Evolutionary conservation across 2,888 invertebrate species (phyloP), one percentile per base, ranked within the genome.

Genomic region (Theodoxus fluviatilis): DNA sequence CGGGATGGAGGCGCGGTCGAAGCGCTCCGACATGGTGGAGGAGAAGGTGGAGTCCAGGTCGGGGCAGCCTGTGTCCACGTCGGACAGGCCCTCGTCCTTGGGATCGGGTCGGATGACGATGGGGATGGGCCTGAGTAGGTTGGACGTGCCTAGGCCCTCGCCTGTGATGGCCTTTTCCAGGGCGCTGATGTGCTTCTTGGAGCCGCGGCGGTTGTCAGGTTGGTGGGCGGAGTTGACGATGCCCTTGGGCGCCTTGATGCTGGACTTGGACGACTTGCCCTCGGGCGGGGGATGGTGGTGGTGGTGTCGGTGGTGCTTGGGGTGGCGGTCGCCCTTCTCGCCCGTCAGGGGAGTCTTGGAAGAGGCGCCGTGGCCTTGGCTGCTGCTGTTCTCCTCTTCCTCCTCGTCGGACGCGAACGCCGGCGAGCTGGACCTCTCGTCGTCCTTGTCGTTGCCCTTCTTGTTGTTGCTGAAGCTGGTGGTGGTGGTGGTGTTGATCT

Each of bases 321-420:
- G 63, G 2, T 63, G 64, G n/a, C 59, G 59, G 28, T 59, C 35
- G 7, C 31, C 43, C 33, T 74, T 64, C 25, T 67, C 43, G 18
- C 71, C 68, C 2, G 67, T 73, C 9, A 67, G 40, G 31, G 59
- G 67, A 31, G 69, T 67, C 52, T 70, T 74, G 18, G 15, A 37
- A 6, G 35, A 37, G 7, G n/a, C 33, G 18, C 64, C 64, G n/a
- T n/a, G n/a, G n/a, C n/a, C n/a, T n/a, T n/a, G 76, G 52, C 78
- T 80, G 71, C 83, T 84, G 66, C 80, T 81, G 65, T 82, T 82
- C 40, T 97, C 96, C 74, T 96, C 96, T 84, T 97, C 96, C 40
- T 97, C 96, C 74, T 96, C 96, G 84, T 97, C 96, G 0, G 96
- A 96, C 81, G 96, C 96, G 84, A 96, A 97, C 0, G 95, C 95